phyloP scores from a whole-genome alignment of 1,140 invertebrate species.

The Apis cerana region DNA sequence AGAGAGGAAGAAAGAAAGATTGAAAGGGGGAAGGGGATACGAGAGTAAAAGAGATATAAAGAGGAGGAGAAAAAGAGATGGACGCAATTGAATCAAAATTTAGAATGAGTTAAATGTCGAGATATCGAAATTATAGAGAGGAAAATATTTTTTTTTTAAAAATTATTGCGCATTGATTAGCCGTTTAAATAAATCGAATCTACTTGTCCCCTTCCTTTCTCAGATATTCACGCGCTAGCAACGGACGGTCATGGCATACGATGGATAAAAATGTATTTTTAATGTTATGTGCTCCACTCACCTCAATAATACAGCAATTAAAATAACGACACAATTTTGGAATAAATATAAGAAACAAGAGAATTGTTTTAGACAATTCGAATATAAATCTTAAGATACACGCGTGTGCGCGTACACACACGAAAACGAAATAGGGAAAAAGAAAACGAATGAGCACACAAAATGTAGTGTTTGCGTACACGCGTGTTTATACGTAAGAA shows the following conservation, averaged over 20 bases:
- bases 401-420: background rate
- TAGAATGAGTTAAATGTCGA: constrained; percentile 34
- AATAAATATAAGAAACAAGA: background rate
- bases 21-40: background rate
- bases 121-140: constrained; percentile 5
- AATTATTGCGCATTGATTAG: constrained; percentile 18
- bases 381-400: constrained; percentile 4
- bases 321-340: background rate
- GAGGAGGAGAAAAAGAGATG: background rate
- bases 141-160: background rate
- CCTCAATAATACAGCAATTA: constrained; percentile 23
- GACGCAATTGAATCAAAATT: background rate
- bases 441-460: constrained; percentile 17
- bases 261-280: constrained; percentile 15
- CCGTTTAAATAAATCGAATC: constrained; percentile 19
- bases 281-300: constrained; percentile 29
- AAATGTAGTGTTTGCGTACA: constrained; percentile 22
- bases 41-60: background rate
- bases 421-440: background rate
- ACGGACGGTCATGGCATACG: constrained; percentile 27
- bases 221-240: constrained; percentile 20
- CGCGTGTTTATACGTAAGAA: constrained; percentile 10
- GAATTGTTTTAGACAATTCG: background rate
- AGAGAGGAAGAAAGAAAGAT: constrained; percentile 28
- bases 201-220: constrained; percentile 8